These are phyloP conservation scores for Enteromius paludinosus DNA, from an alignment of 2,797 vertebrate species.

Conservation along the genomic window DNA sequence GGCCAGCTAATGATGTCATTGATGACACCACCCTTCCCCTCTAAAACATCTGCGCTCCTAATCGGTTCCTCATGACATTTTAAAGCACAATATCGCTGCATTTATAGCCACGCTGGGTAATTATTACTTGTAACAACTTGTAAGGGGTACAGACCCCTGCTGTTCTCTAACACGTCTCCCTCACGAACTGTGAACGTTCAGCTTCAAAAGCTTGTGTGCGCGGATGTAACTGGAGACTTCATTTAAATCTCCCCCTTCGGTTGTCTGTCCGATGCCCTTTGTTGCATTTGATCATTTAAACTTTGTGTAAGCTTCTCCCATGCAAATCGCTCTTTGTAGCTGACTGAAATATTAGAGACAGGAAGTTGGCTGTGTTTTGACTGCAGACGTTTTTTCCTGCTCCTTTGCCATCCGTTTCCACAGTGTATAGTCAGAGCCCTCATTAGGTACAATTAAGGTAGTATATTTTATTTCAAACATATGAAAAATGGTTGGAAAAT, in stretches of 20 bases:
- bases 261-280: slow-evolving; percentile 11
- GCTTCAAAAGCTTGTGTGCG: neutral
- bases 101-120: neutral
- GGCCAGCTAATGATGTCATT: slow-evolving; percentile 53
- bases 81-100: slow-evolving; percentile 7
- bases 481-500: slow-evolving; percentile 17
- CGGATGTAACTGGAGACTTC: slow-evolving; percentile 7
- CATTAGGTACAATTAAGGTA: slow-evolving; percentile 33
- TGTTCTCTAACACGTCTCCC: slow-evolving; percentile 14
- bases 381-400: slow-evolving; percentile 33
- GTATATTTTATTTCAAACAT: slow-evolving; percentile 27
- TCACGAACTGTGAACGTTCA: neutral
- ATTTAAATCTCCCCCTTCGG: slow-evolving; percentile 43
- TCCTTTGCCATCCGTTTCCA: slow-evolving; percentile 43
- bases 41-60: slow-evolving; percentile 52
- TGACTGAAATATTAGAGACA: slow-evolving; percentile 35
- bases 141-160: neutral
- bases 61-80: slow-evolving; percentile 50
- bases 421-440: neutral
- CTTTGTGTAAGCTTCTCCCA: slow-evolving; percentile 41
- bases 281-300: slow-evolving; percentile 44
- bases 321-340: slow-evolving; percentile 50
- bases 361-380: slow-evolving; percentile 48
- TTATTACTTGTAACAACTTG: neutral
- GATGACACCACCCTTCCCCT: slow-evolving; percentile 51